Conservation (phyloP, 2,888 invertebrate genomes). For the Ptychoptera contaminata region DNA sequence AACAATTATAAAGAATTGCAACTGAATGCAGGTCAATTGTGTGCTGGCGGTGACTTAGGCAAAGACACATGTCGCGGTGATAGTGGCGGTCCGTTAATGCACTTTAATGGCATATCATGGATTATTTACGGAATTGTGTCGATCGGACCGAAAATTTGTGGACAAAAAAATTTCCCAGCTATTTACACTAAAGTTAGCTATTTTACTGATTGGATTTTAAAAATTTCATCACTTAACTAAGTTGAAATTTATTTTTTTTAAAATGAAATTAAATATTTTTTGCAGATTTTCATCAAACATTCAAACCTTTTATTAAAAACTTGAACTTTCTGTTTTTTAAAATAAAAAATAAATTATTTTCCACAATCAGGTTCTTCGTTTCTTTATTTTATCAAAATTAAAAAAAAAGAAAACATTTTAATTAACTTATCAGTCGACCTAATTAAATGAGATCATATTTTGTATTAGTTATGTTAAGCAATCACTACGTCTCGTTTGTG, state of each 20-base stretch:
- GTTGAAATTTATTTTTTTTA: neutral
- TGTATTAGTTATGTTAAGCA: too few species aligned
- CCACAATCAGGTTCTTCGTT: too few species aligned
- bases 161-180: conserved; percentile 39
- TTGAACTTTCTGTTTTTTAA: too few species aligned
- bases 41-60: conserved; percentile 43
- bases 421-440: too few species aligned
- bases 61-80: conserved; percentile 52
- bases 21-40: conserved; percentile 36
- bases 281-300: neutral
- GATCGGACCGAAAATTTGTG: conserved; percentile 39
- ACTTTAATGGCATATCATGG: conserved; percentile 27
- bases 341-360: too few species aligned
- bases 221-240: neutral
- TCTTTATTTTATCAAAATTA: too few species aligned
- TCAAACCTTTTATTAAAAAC: too few species aligned
- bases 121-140: conserved; percentile 40
- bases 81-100: conserved; percentile 60
- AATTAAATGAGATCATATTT: too few species aligned
- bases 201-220: conserved; percentile 39
- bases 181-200: conserved; percentile 40
- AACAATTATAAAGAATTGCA: conserved; percentile 32
- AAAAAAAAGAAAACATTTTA: too few species aligned
- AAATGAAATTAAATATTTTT: too few species aligned
- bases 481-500: too few species aligned